These are phyloP conservation scores for Caenorhabditis latens DNA, from an alignment of 1,140 invertebrate species.

Conservation along the genomic window DNA sequence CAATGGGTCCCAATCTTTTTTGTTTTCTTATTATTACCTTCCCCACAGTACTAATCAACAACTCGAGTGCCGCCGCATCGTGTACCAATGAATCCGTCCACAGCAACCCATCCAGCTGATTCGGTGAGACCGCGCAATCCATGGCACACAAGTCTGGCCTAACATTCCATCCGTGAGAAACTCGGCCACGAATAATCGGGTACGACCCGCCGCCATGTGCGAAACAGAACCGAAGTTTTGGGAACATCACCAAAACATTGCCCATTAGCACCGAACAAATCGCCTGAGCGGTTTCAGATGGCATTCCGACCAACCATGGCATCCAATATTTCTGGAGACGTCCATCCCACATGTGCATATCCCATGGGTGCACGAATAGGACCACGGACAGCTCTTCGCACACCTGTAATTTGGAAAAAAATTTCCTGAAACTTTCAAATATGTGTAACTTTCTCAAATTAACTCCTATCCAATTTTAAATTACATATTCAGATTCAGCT, in stretches of 20 bases:
- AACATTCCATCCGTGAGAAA: conserved; percentile 78
- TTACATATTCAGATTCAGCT: too few relatives aligned
- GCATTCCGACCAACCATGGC: conserved; percentile 83
- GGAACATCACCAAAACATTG: conserved; percentile 81
- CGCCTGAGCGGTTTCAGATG: conserved; percentile 81
- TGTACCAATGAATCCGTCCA: conserved; percentile 82
- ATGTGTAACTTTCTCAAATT: too few relatives aligned
- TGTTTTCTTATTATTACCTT: conserved; percentile 76
- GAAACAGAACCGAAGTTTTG: conserved; percentile 80
- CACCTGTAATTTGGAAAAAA: conserved; percentile 78
- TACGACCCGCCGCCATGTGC: conserved; percentile 82
- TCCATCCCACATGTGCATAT: conserved; percentile 80
- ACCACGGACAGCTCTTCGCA: conserved; percentile 80
- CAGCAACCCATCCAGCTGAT: conserved; percentile 80
- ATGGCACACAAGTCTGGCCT: conserved; percentile 82
- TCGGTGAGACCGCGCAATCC: conserved; percentile 78
- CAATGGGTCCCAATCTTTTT: conserved; percentile 2
- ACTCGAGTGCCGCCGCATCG: conserved; percentile 79
- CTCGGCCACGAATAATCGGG: conserved; percentile 79
- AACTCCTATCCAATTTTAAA: too few relatives aligned
- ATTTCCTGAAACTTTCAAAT: not conserved
- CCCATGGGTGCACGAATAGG: conserved; percentile 83
- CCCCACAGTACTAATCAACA: conserved; percentile 81
- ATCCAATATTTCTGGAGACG: conserved; percentile 82
- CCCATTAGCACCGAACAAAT: conserved; percentile 81